These are phyloP conservation scores for Heloderma charlesbogerti DNA, from an alignment of 2,113 vertebrate genomes.

Conservation along the genomic window DNA sequence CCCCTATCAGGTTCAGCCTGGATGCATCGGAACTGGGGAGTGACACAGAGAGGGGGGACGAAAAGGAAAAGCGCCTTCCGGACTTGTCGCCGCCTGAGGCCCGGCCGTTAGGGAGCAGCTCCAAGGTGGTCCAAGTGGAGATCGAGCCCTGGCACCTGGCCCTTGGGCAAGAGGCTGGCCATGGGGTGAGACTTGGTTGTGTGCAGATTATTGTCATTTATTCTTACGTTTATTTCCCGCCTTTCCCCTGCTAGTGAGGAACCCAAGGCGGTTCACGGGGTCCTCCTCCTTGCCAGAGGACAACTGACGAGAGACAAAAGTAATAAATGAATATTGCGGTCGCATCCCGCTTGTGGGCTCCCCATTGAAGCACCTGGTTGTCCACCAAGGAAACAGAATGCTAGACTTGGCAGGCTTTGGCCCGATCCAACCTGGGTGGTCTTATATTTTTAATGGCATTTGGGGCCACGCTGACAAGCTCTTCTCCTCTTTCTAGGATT, in stretches of 20 bases:
- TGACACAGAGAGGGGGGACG: constrained; percentile 79
- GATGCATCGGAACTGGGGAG: constrained; percentile 79
- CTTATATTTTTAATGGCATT: neutral
- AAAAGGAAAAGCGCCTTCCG: constrained; percentile 46
- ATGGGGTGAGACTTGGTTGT: constrained; percentile 45
- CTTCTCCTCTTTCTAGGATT: constrained; percentile 62
- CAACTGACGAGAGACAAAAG: no score
- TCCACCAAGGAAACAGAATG: neutral
- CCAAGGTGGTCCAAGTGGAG: constrained; percentile 55
- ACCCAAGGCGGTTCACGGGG: no score
- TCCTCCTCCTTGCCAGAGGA: no score
- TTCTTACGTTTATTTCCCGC: no score
- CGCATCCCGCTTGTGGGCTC: neutral
- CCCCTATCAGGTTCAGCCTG: constrained; percentile 84
- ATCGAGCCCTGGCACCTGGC: neutral
- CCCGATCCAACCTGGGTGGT: no score
- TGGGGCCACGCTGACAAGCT: neutral
- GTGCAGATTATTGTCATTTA: neutral
- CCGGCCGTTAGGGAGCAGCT: constrained; percentile 40
- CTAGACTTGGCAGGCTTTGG: neutral
- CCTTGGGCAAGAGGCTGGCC: fast-evolving
- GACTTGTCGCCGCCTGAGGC: constrained; percentile 57
- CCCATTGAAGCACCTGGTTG: neutral
- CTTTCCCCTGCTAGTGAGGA: no score
- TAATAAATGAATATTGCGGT: no score